phyloP scores from a whole-genome alignment of 2,888 invertebrate species.

The Cheilosia urbana region DNA sequence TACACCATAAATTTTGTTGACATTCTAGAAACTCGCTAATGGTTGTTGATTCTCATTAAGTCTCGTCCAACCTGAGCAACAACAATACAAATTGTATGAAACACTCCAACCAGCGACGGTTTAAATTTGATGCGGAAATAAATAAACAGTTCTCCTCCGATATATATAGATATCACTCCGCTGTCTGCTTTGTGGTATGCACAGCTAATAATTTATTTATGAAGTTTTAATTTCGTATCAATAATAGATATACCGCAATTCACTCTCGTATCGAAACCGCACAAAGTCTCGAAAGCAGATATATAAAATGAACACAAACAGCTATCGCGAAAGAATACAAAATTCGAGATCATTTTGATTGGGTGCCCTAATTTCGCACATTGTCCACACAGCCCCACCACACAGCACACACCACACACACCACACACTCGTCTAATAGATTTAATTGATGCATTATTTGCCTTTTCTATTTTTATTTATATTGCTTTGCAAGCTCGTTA shows the following conservation, averaged over 20 bases:
- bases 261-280: background rate
- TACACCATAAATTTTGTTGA: no score
- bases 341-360: slow-evolving; percentile 46
- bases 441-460: slow-evolving; percentile 56
- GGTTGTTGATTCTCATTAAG: no score
- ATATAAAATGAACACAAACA: slow-evolving; percentile 9
- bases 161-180: no score
- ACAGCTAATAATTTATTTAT: slow-evolving; percentile 11
- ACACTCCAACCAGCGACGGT: no score
- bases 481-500: slow-evolving; percentile 23
- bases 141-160: background rate
- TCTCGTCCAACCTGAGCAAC: no score
- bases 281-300: background rate
- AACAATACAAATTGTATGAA: no score
- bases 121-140: background rate
- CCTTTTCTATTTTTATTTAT: slow-evolving; percentile 42
- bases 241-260: background rate
- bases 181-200: no score
- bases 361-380: slow-evolving; percentile 49
- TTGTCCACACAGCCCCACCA: background rate
- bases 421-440: background rate
- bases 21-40: no score
- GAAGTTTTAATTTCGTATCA: background rate
- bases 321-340: slow-evolving; percentile 1
- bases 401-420: background rate